Base-by-base conservation (phyloP, 2,888 invertebrate species). In the Pimpla rufipes region DNA sequence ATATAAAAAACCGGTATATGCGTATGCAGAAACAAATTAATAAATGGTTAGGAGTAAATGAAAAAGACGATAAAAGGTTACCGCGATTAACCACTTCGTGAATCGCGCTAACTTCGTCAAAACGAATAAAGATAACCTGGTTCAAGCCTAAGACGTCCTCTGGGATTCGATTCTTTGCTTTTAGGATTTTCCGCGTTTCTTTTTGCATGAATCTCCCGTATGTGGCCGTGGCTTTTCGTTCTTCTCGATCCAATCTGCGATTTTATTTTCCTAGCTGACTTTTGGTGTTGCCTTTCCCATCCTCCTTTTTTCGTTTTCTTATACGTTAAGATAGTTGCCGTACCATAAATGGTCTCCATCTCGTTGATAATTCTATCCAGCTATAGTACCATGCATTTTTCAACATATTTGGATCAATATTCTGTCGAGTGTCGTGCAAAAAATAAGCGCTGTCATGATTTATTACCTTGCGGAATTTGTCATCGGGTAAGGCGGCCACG, bases 271-370 rank as follows among this genome's bases (percentile, higher is more conserved):
- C 6, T 8, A 16, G 4, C 4, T 10, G 55, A 47, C 7, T 68
- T 59, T 18, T 47, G 3, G 11, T n/a, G 10, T 11, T 6, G 4
- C 13, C n/a, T 70, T n/a, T 16, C 29, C 3, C 11, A 8, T 5
- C 11, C 23, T 50, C 47, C 13, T 18, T 55, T 75, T 11, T 18
- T 66, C 0, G 16, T 8, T 10, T 83, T 81, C 45, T 64, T 52
- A 45, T 85, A 85, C 0, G 85, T 76, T 8, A 13, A 16, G n/a
- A 85, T 81, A 0, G 85, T 85, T 8, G 85, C 85, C 10, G 85
- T 85, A 50, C 85, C 84, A 55, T 85, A 85, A 29, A 85, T 82
- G 29, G 85, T 82, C 83, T 85, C 85, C 85, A 85, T 85, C n/a
- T 76, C 82, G 35, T 85, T 85, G 21, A 85, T 59, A 16, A 85